phyloP scores from a whole-genome alignment of 2,888 invertebrate species.

The Dryococelus australis region DNA sequence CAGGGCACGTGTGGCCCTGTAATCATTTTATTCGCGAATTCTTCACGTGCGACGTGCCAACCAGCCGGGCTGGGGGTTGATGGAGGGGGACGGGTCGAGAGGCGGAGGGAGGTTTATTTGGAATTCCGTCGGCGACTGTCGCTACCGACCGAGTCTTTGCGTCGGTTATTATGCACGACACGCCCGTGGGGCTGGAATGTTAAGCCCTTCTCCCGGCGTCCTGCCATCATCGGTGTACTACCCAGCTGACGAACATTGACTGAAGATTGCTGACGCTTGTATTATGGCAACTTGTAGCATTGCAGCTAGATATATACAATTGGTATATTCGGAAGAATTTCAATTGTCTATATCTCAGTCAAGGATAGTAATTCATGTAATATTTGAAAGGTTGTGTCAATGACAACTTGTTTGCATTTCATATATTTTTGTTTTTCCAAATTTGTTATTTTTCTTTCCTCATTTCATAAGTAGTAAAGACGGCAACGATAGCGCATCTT shows the following conservation, averaged over 20 bases:
- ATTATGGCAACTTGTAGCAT: no score
- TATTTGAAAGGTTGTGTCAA: no score
- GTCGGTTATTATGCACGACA: neutral
- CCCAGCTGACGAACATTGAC: neutral
- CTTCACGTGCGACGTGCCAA: neutral
- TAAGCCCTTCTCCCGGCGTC: neutral
- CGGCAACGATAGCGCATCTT: no score
- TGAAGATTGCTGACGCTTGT: neutral
- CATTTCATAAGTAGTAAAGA: no score
- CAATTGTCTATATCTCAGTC: no score
- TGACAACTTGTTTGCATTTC: no score
- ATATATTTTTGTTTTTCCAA: no score
- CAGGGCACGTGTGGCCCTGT: neutral
- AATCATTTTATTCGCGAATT: constrained; percentile 8
- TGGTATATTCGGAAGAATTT: no score
- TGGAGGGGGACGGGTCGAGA: neutral
- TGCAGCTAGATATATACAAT: no score
- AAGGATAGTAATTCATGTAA: no score
- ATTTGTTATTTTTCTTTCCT: no score
- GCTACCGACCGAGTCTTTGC: constrained; percentile 3
- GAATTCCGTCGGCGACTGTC: neutral
- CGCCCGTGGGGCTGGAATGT: neutral
- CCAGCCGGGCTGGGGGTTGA: neutral
- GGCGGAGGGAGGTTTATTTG: neutral
- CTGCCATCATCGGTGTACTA: neutral